A percentile compares a stretch with the other conserved stretches of the same genome.
Conservation (phyloP, 2,888 invertebrate species). For the Rutpela maculata region DNA sequence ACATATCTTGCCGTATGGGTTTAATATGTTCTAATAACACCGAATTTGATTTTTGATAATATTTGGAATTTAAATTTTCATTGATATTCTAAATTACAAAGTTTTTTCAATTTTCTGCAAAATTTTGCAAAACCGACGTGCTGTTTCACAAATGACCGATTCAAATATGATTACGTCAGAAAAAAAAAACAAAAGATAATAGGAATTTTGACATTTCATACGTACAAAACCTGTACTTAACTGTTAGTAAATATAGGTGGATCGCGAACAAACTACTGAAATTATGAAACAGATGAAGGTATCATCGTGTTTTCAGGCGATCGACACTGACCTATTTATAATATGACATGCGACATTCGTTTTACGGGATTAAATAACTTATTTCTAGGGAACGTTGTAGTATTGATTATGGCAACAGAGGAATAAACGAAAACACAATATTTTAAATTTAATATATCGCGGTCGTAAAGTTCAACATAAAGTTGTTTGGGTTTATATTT, state of each 20-base stretch:
- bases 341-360: slow-evolving; percentile 42
- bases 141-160: too few species aligned
- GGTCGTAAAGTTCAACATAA: slow-evolving; percentile 9
- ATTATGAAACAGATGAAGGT: slow-evolving; percentile 5
- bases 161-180: too few species aligned
- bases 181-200: too few species aligned
- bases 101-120: too few species aligned
- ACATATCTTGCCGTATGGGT: too few species aligned
- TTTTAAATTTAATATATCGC: slow-evolving; percentile 7
- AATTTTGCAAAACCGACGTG: too few species aligned
- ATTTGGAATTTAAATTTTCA: too few species aligned
- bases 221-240: slow-evolving; percentile 5
- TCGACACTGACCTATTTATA: slow-evolving; percentile 49
- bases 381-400: slow-evolving; percentile 18
- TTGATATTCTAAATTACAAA: too few species aligned
- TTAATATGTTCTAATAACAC: too few species aligned
- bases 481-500: not conserved
- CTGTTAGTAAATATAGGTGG: slow-evolving; percentile 24
- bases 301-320: slow-evolving; percentile 31
- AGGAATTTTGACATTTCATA: slow-evolving; percentile 5
- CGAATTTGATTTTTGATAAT: too few species aligned
- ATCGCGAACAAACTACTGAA: slow-evolving; percentile 29
- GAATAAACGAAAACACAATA: not conserved
- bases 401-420: slow-evolving; percentile 7
- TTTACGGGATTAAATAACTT: slow-evolving; percentile 29